Conservation (phyloP, 2,888 invertebrate species). For the Sipunculus nudus region DNA sequence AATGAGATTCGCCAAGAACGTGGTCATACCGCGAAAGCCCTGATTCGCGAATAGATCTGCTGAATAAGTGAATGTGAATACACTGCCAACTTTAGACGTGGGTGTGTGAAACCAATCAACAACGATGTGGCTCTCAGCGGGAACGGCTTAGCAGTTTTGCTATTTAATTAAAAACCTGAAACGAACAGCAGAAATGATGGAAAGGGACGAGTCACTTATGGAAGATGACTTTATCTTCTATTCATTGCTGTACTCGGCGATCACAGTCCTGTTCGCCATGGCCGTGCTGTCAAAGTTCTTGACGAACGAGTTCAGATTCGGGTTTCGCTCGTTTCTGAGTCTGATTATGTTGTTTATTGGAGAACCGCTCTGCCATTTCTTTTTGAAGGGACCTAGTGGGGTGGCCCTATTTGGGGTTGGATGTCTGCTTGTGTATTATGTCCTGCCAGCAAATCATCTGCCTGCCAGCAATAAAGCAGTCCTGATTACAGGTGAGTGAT, state of each 20-base stretch:
- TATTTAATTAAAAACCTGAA: no score
- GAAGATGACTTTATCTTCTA: conserved; percentile 60
- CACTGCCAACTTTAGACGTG: no score
- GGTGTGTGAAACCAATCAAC: no score
- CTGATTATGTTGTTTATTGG: conserved; percentile 60
- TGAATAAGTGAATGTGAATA: no score
- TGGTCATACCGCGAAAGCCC: no score
- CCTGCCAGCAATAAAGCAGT: conserved; percentile 58
- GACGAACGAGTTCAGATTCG: conserved; percentile 63
- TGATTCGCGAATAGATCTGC: no score
- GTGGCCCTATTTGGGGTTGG: conserved; percentile 56
- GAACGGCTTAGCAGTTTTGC: no score
- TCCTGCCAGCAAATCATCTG: conserved; percentile 61
- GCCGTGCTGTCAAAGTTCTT: conserved; percentile 64
- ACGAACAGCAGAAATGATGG: no score
- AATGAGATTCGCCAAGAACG: no score
- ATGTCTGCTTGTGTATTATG: conserved; percentile 58
- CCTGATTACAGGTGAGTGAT: conserved; percentile 58
- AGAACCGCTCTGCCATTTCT: conserved; percentile 62
- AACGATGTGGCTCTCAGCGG: no score
- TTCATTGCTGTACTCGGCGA: conserved; percentile 59
- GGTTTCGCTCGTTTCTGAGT: conserved; percentile 59
- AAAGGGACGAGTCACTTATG: no score
- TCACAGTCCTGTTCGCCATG: conserved; percentile 62
- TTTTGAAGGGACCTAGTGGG: conserved; percentile 61